Evolutionary conservation across 2,797 vertebrate species (phyloP), one percentile per base, ranked within the genome.

Genomic region (Pterois miles): DNA sequence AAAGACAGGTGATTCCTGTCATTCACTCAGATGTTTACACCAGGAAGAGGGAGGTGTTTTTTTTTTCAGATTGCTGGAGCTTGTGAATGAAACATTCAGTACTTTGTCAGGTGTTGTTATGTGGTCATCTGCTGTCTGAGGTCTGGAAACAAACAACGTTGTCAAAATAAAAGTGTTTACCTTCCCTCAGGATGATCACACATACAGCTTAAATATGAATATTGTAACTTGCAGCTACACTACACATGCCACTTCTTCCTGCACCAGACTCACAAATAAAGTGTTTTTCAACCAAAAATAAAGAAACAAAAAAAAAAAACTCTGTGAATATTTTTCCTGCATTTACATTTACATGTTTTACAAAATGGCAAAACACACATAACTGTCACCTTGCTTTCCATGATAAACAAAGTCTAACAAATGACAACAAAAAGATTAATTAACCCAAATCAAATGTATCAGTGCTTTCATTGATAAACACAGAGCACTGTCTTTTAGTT

Each of bases 191-290:
- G 52, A 25, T 31, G 18, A 68, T 22, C 38, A 36, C 43, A 64
- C 52, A 63, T 9, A n/a, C 62, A 66, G 13, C 56, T 74, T 33
- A 34, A 67, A 71, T 70, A 59, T 74, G n/a, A 40, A 66, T 59
- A 16, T 3, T 58, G n/a, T 13, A 34, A 31, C 36, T 3, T 23
- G 8, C 23, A 25, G 27, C 27, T 50, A 20, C 25, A 14, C 29
- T 11, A 50, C 16, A 62, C 31, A 10, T 52, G 9, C 8, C 2
- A 22, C 20, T 53, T 27, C 16, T 8, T 43, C 50, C 36, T 22
- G 31, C 48, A 54, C 2, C 10, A 43, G 23, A 52, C 16, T 20
- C 43, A 31, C 10, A 5, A 43, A 57, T 14, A 2, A 48, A 23
- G n/a, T 74, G 4, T 50, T 71, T 31, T 22, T 18, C 8, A 59